Conservation (phyloP, 2,797 vertebrate species). For the Knipowitschia caucasica region DNA sequence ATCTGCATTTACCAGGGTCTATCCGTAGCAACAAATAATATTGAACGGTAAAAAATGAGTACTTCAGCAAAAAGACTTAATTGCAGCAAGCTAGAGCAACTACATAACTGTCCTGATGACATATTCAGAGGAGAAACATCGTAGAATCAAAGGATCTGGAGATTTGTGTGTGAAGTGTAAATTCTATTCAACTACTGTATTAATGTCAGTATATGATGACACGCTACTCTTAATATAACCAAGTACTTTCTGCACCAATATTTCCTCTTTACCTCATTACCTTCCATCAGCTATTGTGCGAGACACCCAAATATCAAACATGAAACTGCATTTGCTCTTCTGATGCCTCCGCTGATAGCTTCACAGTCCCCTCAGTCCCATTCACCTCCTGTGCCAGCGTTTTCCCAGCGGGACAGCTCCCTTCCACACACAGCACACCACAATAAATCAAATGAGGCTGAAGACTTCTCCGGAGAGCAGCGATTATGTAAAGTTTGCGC, state of each 20-base stretch:
- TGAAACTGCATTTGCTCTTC: slow-evolving; percentile 2
- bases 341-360: slow-evolving; percentile 5
- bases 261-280: too few species aligned
- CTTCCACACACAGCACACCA: slow-evolving; percentile 27
- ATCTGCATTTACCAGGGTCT: too few species aligned
- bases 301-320: neutral
- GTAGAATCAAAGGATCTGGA: neutral
- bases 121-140: neutral
- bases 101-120: neutral
- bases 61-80: too few species aligned
- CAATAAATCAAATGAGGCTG: slow-evolving; percentile 34
- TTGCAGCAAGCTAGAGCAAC: too few species aligned
- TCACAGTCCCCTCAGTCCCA: slow-evolving; percentile 11
- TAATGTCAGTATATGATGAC: too few species aligned
- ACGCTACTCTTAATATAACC: too few species aligned
- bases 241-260: too few species aligned
- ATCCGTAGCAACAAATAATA: too few species aligned
- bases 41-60: too few species aligned
- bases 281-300: neutral
- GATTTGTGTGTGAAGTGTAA: neutral
- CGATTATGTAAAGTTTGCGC: slow-evolving; percentile 38
- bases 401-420: slow-evolving; percentile 24
- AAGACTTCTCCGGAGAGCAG: slow-evolving; percentile 29
- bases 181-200: neutral
- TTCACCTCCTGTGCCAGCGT: slow-evolving; percentile 17